Evolutionary conservation across 2,797 vertebrate genomes (phyloP), one percentile per base, ranked within the genome.

Genomic region (Menidia menidia): DNA sequence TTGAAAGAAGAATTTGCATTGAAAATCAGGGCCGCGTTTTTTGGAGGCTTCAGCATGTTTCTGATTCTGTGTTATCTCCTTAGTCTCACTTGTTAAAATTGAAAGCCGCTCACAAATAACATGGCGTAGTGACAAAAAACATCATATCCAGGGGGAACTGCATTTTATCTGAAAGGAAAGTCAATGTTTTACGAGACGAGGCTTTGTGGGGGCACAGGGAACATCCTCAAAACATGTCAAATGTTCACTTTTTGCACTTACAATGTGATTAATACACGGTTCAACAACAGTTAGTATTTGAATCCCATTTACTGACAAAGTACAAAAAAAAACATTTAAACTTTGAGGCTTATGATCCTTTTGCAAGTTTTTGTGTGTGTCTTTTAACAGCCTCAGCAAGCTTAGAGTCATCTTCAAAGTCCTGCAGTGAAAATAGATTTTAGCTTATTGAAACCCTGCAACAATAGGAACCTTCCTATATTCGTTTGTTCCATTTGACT

Each of bases 331-430:
- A 39, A 39, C 35, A 50, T 71, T 66, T 68, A 58, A 64, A 68
- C 77, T 74, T 74, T 75, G 56, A 73, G 61, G 66, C 62, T 18
- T 52, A 77, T 54, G 55, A 61, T 73, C 75, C 78, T 58, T 69
- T 72, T 71, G 4, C 10, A 10, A 64, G 59, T 58, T 58, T 67
- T 6, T 6, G 4, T 31, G 52, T 2, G 18, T 9, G 44, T 61
- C 71, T 35, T 71, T 57, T 1, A 31, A 13, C 4, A 5, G 45
- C 45, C 68, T 60, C 53, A 43, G 4, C 6, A 10, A 52, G 60
- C 52, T 68, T 16, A 59, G 16, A 55, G 18, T 73, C 64, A 78
- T 81, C 60, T 48, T 4, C 13, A 60, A 75, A 64, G 56, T 41
- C 11, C 54, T 4, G 3, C 57, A 16, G 2, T 7, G 16, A 74